Percentiles rank a stretch among this genome's conserved stretches.
Evolutionary conservation across 2,113 vertebrate genomes (phyloP).

Genomic region (Chelonoidis abingdonii): DNA sequence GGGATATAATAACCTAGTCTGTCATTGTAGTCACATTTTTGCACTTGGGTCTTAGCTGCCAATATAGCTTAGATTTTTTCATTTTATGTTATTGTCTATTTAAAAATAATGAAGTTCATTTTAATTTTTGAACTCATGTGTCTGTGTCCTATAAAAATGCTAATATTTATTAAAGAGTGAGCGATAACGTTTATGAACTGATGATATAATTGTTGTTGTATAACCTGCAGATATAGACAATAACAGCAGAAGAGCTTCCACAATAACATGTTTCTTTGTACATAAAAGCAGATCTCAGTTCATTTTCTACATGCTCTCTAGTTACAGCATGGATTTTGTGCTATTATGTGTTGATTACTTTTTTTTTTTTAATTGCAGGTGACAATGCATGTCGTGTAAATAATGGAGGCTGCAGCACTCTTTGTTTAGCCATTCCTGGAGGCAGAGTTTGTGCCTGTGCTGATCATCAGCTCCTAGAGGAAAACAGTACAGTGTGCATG

Average conservation of each 20-base stretch:
- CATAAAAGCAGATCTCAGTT: not conserved
- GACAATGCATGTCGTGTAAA: conserved; percentile 95
- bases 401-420: conserved; percentile 94
- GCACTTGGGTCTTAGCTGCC: not conserved
- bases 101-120: not conserved
- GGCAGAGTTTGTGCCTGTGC: conserved; percentile 97
- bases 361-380: conserved; percentile 79
- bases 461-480: conserved; percentile 95
- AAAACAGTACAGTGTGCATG: conserved; percentile 92
- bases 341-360: not conserved
- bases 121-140: not conserved
- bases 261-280: not conserved
- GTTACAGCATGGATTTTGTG: not conserved
- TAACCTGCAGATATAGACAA: not conserved
- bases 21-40: not conserved
- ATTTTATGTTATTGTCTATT: not conserved
- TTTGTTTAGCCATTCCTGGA: conserved; percentile 94
- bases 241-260: not conserved
- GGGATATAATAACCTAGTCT: not conserved
- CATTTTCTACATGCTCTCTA: accelerated
- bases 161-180: not conserved
- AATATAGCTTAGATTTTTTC: not conserved
- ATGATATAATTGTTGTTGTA: not conserved
- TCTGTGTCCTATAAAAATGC: not conserved
- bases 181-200: not conserved